Evolutionary conservation across 2,888 invertebrate genomes (phyloP).

Genomic region (Heliconius charithonia): DNA sequence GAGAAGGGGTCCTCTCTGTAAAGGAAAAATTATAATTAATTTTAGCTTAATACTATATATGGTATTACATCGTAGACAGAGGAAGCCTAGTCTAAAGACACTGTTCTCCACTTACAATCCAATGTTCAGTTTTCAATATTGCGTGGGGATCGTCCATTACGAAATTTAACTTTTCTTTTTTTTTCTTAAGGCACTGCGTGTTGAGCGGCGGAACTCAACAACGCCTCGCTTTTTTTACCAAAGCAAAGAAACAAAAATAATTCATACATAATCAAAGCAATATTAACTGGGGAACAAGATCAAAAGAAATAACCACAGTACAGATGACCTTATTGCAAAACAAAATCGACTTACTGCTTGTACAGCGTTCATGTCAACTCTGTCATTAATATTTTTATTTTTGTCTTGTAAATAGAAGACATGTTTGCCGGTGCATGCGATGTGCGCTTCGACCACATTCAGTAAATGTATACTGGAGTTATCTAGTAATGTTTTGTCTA

Average conservation of each 20-base stretch:
- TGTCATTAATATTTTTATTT: slow-evolving; percentile 45
- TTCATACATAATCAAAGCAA: no score
- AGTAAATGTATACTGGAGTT: slow-evolving; percentile 51
- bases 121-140: not conserved
- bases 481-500: slow-evolving; percentile 52
- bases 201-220: no score
- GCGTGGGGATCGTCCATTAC: slow-evolving; percentile 53
- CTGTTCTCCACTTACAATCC: no score
- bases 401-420: slow-evolving; percentile 59
- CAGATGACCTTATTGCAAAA: no score
- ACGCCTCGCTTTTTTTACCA: no score
- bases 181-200: not conserved
- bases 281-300: no score
- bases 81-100: no score
- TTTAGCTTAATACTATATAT: slow-evolving; percentile 68
- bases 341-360: slow-evolving; percentile 38
- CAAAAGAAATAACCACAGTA: no score
- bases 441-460: slow-evolving; percentile 50
- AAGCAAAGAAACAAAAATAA: no score
- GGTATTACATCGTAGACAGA: no score
- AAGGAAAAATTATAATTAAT: slow-evolving; percentile 22
- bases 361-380: slow-evolving; percentile 48
- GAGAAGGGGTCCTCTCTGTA: slow-evolving; percentile 76
- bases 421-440: slow-evolving; percentile 61
- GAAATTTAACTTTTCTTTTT: not conserved